Evolutionary conservation across 2,113 vertebrate genomes (phyloP).

Genomic region (Myrmecophaga tridactyla): DNA sequence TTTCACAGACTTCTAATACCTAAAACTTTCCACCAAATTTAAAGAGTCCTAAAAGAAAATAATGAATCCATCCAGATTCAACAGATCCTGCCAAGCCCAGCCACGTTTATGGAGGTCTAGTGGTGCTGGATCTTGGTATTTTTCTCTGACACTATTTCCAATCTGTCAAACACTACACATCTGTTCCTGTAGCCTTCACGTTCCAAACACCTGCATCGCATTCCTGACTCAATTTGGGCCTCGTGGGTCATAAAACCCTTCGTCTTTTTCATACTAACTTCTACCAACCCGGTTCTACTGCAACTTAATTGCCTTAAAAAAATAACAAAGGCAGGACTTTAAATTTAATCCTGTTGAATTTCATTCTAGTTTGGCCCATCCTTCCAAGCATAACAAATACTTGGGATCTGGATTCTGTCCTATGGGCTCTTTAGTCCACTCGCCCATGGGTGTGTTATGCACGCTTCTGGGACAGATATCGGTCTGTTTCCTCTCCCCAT

Average conservation of each 20-base stretch:
- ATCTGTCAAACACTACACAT: too few species aligned
- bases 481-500: not conserved
- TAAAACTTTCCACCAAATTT: too few species aligned
- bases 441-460: not conserved
- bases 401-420: not conserved
- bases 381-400: slow-evolving; percentile 40
- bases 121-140: too few species aligned
- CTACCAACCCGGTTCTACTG: not conserved
- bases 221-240: not conserved
- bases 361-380: slow-evolving; percentile 1
- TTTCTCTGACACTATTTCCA: too few species aligned
- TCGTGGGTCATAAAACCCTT: not conserved
- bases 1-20: too few species aligned
- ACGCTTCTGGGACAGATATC: not conserved
- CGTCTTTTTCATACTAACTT: not conserved
- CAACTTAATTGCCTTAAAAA: slow-evolving; percentile 32
- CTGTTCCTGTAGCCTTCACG: too few species aligned
- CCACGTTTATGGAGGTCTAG: too few species aligned
- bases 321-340: slow-evolving; percentile 10
- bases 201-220: not conserved
- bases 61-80: too few species aligned
- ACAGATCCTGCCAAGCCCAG: too few species aligned
- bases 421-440: not conserved
- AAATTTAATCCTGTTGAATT: slow-evolving; percentile 41
- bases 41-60: too few species aligned